phyloP scores from a whole-genome alignment of 1,140 invertebrate genomes.

The Heliconius himera region DNA sequence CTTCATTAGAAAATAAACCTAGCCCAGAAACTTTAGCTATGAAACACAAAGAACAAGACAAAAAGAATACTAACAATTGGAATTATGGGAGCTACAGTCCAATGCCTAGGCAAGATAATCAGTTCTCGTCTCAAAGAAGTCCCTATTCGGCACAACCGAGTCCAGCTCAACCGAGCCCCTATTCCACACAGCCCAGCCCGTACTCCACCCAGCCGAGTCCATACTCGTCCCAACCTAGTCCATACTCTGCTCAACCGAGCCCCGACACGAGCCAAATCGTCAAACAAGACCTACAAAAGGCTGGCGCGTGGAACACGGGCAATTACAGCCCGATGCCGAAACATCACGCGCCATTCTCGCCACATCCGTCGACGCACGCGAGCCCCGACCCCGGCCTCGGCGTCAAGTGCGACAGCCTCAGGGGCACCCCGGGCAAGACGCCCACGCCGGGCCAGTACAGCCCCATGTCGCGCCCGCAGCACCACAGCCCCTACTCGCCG shows the following conservation, averaged over 20 bases:
- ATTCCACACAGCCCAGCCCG: slow-evolving; percentile 75
- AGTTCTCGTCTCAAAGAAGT: slow-evolving; percentile 73
- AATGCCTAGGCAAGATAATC: slow-evolving; percentile 72
- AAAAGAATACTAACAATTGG: slow-evolving; percentile 46
- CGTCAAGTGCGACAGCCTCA: slow-evolving; percentile 57
- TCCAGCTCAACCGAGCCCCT: slow-evolving; percentile 75
- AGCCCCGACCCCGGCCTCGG: slow-evolving; percentile 67
- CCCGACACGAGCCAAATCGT: slow-evolving; percentile 77
- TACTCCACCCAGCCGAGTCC: slow-evolving; percentile 79
- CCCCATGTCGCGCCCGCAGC: slow-evolving; percentile 67
- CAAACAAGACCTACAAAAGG: slow-evolving; percentile 67
- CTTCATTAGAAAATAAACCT: slow-evolving; percentile 72
- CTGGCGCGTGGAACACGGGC: slow-evolving; percentile 70
- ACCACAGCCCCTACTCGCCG: no score
- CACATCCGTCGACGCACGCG: slow-evolving; percentile 68
- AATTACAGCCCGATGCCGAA: slow-evolving; percentile 77
- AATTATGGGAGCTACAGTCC: slow-evolving; percentile 76
- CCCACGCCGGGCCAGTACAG: slow-evolving; percentile 71
- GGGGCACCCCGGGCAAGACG: slow-evolving; percentile 64
- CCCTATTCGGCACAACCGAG: slow-evolving; percentile 80
- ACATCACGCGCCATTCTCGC: slow-evolving; percentile 71
- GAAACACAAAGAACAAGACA: slow-evolving; percentile 60
- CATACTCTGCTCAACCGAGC: slow-evolving; percentile 77
- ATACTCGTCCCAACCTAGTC: slow-evolving; percentile 77
- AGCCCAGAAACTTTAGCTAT: slow-evolving; percentile 67